Evolutionary conservation across 2,888 invertebrate genomes (phyloP), one percentile per base, ranked within the genome.

Genomic region (Diadromus collaris): DNA sequence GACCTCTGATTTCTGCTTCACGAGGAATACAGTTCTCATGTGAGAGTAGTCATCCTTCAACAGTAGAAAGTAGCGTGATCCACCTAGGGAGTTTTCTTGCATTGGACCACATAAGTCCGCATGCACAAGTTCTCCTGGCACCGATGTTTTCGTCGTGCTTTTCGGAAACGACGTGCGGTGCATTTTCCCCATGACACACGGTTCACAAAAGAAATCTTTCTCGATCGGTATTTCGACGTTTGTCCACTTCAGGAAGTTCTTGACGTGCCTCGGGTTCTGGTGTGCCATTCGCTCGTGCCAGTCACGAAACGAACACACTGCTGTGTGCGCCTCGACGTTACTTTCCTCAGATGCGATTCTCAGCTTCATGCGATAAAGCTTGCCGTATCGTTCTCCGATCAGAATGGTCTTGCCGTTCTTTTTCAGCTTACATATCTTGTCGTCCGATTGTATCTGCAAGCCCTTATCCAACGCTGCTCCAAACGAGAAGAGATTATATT

Each of bases 21-120:
- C 13, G 38, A 83, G 80, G 29, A 72, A 80, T 5, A 83, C 76
- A n/a, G 48, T 41, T 29, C 76, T 60, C 34, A 76, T 76, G 13
- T 68, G 72, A 4, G 74, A 81, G 54, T 44, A 82, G 48, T 82
- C 80, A 61, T 83, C 79, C 24, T 81, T 82, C 7, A 81, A 27
- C 3, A 83, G 34, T 0, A 83, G 64, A 46, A 83, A 83, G 56
- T 76, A 83, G 1, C 58, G 48, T 4, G 78, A 70, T 2, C 54
- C 67, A n/a, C 81, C 74, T 1, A 79, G 29, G 4, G 78, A 80
- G 7, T 48, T 51, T 44, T 72, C 32, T 48, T 82, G 63, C 82
- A 84, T 82, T 1, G 71, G 80, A 0, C 83, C 83, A 32, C 83
- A 82, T 1, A 83, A 38, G 19, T 84, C 83, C 2, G 78, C 79